Percentiles rank a stretch among this genome's conserved stretches.
phyloP scores from a whole-genome alignment of 2,888 invertebrate species.

The Macrosoma leucophasiata region DNA sequence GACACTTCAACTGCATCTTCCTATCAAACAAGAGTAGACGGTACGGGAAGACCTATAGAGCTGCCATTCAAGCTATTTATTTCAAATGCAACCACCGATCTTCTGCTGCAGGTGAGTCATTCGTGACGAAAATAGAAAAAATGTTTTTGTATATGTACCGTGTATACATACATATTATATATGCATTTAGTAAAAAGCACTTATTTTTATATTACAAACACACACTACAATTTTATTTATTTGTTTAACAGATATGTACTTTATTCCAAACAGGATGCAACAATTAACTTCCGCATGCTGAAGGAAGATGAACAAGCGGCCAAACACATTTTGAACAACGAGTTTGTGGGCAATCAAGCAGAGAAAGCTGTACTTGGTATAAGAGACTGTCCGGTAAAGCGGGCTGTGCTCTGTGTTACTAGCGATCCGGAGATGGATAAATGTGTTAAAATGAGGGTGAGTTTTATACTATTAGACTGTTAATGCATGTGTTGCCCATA shows the following conservation, averaged over 20 bases:
- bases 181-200: too few species aligned
- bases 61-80: conserved; percentile 83
- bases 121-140: not conserved
- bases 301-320: conserved; percentile 86
- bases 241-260: not conserved
- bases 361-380: conserved; percentile 83
- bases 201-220: too few species aligned
- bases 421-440: conserved; percentile 93
- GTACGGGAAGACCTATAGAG: conserved; percentile 68
- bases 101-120: conserved; percentile 83
- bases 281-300: conserved; percentile 79
- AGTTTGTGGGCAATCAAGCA: conserved; percentile 76
- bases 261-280: conserved; percentile 79
- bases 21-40: conserved; percentile 41
- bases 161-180: too few species aligned
- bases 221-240: not conserved
- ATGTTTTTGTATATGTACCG: too few species aligned
- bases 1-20: conserved; percentile 43
- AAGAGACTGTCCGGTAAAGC: conserved; percentile 87
- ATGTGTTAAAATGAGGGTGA: conserved; percentile 92
- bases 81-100: conserved; percentile 84
- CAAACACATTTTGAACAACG: conserved; percentile 80
- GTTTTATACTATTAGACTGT: too few species aligned
- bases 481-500: too few species aligned
- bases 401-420: conserved; percentile 93